Conservation (phyloP, 2,888 invertebrate species). For the Chymomyza procnemis region DNA sequence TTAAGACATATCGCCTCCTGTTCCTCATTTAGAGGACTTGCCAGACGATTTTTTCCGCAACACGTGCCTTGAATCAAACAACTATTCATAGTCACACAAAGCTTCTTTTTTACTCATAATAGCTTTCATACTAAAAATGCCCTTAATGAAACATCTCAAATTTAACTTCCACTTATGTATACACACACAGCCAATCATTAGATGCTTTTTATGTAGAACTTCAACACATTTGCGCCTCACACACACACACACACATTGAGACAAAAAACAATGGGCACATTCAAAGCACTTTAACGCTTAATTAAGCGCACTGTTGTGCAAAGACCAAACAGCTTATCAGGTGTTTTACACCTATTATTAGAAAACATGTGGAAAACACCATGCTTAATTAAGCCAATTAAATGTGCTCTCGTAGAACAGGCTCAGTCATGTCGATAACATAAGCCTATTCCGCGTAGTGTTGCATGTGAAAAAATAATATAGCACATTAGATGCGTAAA, state of each 20-base stretch:
- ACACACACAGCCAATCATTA: neutral
- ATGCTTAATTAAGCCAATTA: conserved; percentile 48
- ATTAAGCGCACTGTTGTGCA: neutral
- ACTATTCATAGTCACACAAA: neutral
- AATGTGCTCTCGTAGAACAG: conserved; percentile 38
- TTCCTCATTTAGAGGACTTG: too few species aligned
- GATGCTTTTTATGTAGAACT: neutral
- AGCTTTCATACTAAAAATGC: neutral
- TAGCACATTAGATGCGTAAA: neutral
- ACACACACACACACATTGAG: neutral
- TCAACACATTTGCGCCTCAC: neutral
- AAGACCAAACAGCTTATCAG: neutral
- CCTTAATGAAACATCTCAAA: neutral
- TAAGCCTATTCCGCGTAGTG: neutral
- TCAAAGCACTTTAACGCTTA: neutral
- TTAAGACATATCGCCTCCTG: too few species aligned
- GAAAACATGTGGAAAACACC: neutral
- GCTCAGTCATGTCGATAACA: neutral
- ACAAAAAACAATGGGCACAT: neutral
- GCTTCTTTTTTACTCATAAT: neutral
- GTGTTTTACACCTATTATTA: neutral
- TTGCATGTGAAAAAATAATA: too few species aligned
- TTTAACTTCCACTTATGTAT: neutral
- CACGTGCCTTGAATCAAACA: neutral
- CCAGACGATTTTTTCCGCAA: too few species aligned